Evolutionary conservation across 2,888 invertebrate species (phyloP).

Genomic region (Apodemia mormo): DNA sequence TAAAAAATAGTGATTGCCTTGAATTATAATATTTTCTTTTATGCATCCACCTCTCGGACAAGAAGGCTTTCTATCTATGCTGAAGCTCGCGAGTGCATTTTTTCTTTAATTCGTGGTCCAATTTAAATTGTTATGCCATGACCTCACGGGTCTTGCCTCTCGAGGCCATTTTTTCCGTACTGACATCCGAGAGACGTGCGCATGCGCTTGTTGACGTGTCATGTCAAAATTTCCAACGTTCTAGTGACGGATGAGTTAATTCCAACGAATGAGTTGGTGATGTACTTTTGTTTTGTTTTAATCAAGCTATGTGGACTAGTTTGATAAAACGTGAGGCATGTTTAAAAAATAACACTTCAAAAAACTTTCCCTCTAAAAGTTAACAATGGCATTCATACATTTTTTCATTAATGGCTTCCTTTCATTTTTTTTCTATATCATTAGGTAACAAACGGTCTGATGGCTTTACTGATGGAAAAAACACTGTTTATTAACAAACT

Average conservation of each 20-base stretch:
- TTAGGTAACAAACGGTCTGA: too few species aligned
- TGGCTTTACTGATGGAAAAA: too few species aligned
- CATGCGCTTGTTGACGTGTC: constrained; percentile 56
- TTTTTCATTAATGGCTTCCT: too few species aligned
- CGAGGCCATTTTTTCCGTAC: constrained; percentile 46
- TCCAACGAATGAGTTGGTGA: constrained; percentile 43
- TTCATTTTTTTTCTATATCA: too few species aligned
- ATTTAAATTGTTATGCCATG: constrained; percentile 51
- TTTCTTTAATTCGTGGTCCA: constrained; percentile 44
- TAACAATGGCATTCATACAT: too few species aligned
- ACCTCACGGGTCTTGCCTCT: constrained; percentile 38
- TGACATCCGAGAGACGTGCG: constrained; percentile 52
- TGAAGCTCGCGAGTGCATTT: background rate
- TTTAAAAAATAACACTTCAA: background rate
- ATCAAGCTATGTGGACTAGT: background rate
- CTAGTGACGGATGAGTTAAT: constrained; percentile 74
- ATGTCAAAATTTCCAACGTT: constrained; percentile 62
- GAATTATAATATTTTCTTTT: background rate
- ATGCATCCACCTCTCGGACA: background rate
- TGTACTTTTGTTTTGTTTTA: background rate
- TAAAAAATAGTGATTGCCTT: too few species aligned
- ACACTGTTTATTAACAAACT: too few species aligned
- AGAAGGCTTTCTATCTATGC: background rate
- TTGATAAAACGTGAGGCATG: background rate
- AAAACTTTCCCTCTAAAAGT: too few species aligned